A percentile compares a stretch with the other conserved stretches of the same genome.
Conservation (phyloP, 1,140 invertebrate species). For the Radopholus similis region DNA sequence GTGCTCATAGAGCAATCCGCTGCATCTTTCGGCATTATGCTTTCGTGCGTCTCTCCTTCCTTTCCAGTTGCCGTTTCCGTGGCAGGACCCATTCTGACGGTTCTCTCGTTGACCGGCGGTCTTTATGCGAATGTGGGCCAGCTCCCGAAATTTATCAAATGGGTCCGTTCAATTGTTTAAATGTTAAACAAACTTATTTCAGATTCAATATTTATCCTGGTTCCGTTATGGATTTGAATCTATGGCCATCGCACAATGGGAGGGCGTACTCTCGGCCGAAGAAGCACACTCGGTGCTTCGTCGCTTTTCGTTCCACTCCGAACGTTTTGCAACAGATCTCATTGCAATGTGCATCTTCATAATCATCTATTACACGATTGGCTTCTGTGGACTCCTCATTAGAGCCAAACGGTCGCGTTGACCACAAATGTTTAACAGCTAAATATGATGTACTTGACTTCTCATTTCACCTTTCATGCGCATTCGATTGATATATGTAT, state of each 20-base stretch:
- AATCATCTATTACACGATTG: slow-evolving; percentile 49
- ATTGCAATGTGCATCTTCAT: slow-evolving; percentile 38
- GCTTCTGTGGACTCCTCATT: slow-evolving; percentile 44
- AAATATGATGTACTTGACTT: too few relatives aligned
- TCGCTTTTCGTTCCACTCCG: slow-evolving; percentile 36
- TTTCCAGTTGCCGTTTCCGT: slow-evolving; percentile 48
- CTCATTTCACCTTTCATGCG: too few relatives aligned
- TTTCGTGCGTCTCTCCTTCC: slow-evolving; percentile 49
- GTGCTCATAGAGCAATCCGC: slow-evolving; percentile 56
- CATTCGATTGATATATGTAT: too few relatives aligned
- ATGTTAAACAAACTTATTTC: slow-evolving; percentile 7
- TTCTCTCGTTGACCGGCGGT: slow-evolving; percentile 57
- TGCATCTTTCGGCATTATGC: slow-evolving; percentile 59
- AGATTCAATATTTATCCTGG: slow-evolving; percentile 56
- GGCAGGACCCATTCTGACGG: slow-evolving; percentile 49
- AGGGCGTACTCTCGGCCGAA: neutral
- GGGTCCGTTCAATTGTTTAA: slow-evolving; percentile 22
- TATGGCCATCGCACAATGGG: slow-evolving; percentile 56
- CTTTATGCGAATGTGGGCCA: slow-evolving; percentile 54
- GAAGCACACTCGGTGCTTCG: slow-evolving; percentile 21
- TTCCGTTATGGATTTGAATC: slow-evolving; percentile 59
- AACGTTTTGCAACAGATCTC: slow-evolving; percentile 44
- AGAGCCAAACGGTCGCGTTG: slow-evolving; percentile 47
- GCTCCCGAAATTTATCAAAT: slow-evolving; percentile 48
- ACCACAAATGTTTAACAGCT: too few relatives aligned